Evolutionary conservation across 1,140 invertebrate species (phyloP), one percentile per base, ranked within the genome.

Genomic region (Cherax destructor): DNA sequence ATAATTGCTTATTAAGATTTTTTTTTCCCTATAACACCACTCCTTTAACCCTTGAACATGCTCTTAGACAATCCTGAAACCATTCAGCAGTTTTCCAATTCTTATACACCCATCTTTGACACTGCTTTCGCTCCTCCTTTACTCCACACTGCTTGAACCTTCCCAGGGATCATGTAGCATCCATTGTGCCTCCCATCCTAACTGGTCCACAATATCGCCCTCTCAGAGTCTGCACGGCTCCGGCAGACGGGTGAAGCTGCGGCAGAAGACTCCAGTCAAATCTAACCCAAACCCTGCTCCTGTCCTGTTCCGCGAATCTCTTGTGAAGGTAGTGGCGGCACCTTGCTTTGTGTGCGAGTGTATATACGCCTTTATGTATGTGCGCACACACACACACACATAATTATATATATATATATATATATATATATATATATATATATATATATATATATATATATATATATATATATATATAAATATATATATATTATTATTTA

Each of bases 201-300:
- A 56, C 56, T 18, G 21, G 21, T 50, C 16, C 59, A 21, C 65
- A 3, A n/a, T 47, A 30, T 41, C 85, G 3, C 74, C 85, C 85
- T 56, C 50, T 18, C 85, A 86, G 85, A 86, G 85, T 77, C 50
- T 86, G 85, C 74, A 86, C 85, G 74, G 85, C 41, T 56, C 85
- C 50, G 76, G 74, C 50, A 76, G 85, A n/a, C n/a, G 24, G 52
- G 30, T 77, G 3, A 50, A 47, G n/a, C 50, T 49, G 10, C 85
- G 65, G 56, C 49, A 86, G 72, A 86, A 78, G 85, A 59, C 74
- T 21, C 85, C 72, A 47, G 85, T 50, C n/a, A 74, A 77, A 10
- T 78, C 85, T 86, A 78, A 86, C 85, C 13, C 16, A 74, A 76
- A 49, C 9, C 85, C 74, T 0, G 30, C 2, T 16, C 59, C 72